phyloP scores from a whole-genome alignment of 2,113 vertebrate species.

The Uria lomvia region DNA sequence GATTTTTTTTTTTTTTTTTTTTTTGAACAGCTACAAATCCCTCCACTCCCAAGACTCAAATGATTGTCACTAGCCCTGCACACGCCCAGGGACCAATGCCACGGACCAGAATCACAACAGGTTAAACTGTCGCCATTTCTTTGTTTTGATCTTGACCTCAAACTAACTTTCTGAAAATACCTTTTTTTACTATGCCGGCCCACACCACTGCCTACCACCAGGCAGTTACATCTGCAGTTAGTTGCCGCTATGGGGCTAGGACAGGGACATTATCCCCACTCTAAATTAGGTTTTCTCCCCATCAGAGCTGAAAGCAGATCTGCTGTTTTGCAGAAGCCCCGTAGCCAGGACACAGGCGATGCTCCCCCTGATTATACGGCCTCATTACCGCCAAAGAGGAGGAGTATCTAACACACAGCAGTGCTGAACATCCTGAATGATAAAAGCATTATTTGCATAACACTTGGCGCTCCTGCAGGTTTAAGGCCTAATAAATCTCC shows the following conservation, averaged over 20 bases:
- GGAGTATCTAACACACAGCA: not conserved
- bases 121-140: not conserved
- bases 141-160: not conserved
- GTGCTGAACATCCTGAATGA: not conserved
- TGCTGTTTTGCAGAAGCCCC: not conserved
- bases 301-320: not conserved
- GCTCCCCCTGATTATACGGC: not conserved
- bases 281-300: not conserved
- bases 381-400: not conserved
- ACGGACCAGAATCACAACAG: fast-evolving
- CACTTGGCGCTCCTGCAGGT: not conserved
- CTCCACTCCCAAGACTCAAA: not conserved
- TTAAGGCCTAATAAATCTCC: not conserved
- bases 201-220: not conserved
- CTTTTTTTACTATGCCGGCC: not conserved
- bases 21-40: not conserved
- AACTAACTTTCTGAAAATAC: not conserved
- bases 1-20: not conserved
- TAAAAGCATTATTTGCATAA: not conserved
- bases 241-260: not conserved
- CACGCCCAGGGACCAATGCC: too few species aligned
- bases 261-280: too few species aligned
- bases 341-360: not conserved
- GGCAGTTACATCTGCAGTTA: not conserved
- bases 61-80: fast-evolving